Conservation (phyloP, 2,797 vertebrate genomes). For the Phataginus tetradactyla region DNA sequence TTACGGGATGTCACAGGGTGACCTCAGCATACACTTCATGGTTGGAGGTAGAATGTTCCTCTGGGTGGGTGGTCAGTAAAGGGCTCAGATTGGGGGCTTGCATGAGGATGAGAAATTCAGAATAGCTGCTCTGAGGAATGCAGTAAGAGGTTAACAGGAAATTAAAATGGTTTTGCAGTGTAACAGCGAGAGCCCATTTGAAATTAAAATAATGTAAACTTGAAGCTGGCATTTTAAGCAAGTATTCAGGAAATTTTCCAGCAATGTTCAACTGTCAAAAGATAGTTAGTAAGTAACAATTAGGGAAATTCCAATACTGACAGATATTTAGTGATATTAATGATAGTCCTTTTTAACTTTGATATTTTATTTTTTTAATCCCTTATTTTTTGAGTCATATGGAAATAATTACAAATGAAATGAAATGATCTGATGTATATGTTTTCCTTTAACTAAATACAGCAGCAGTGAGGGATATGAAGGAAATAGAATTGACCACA, state of each 20-base stretch:
- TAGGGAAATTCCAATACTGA: not conserved
- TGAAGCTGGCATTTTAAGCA: not conserved
- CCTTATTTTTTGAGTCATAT: not conserved
- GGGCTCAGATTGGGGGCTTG: not conserved
- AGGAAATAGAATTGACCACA: not conserved
- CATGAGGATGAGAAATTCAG: not conserved
- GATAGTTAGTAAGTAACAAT: not conserved
- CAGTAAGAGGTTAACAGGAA: not conserved
- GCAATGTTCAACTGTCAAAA: not conserved
- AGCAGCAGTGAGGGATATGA: not conserved
- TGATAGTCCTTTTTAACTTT: not conserved
- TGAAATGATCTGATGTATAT: not conserved
- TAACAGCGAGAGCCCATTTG: not conserved
- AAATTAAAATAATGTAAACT: not conserved
- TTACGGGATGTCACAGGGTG: not conserved
- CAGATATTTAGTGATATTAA: not conserved
- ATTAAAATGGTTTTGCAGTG: not conserved
- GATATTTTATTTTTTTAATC: not conserved
- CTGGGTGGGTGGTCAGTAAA: not conserved
- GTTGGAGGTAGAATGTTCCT: not conserved
- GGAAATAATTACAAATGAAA: not conserved
- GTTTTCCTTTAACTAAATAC: constrained; percentile 1
- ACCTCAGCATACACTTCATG: not conserved
- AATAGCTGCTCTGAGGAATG: not conserved
- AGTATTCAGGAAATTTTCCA: not conserved